Conservation (phyloP, 53 echinoderm and acorn worm species). For the Apostichopus leukothele region DNA sequence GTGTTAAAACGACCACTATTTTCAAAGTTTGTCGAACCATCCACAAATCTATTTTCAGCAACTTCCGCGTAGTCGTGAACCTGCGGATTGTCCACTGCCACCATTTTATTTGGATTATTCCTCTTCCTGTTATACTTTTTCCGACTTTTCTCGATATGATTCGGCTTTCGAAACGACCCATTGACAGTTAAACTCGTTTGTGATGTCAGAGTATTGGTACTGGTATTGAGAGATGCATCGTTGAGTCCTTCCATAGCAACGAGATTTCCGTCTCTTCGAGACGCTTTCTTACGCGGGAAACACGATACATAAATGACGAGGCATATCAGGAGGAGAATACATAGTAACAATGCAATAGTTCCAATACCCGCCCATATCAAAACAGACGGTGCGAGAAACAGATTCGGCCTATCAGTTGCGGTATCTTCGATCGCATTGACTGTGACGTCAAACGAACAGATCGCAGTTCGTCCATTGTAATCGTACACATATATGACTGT, state of each 20-base stretch:
- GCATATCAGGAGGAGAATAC: neutral
- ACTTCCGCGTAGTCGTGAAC: slow-evolving; percentile 21
- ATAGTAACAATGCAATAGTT: neutral
- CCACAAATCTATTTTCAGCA: neutral
- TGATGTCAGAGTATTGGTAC: slow-evolving; percentile 33
- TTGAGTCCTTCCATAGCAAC: slow-evolving; percentile 27
- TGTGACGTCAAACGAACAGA: slow-evolving; percentile 33
- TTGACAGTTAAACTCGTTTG: slow-evolving; percentile 28
- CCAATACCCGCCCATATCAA: slow-evolving; percentile 20
- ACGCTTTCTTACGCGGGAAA: neutral
- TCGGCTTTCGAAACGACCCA: neutral
- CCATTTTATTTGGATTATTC: neutral
- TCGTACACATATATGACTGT: slow-evolving; percentile 31
- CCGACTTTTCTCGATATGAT: neutral
- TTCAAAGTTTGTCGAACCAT: slow-evolving; percentile 24
- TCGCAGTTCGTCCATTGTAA: neutral
- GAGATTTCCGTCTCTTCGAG: slow-evolving; percentile 21
- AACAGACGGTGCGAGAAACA: neutral
- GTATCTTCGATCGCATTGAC: neutral
- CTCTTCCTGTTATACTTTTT: slow-evolving; percentile 4
- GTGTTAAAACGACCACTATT: slow-evolving; percentile 40
- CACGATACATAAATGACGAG: neutral
- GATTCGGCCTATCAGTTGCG: neutral
- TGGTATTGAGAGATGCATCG: neutral
- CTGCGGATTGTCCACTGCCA: neutral